phyloP scores from a whole-genome alignment of 2,113 vertebrate genomes.

The Campylomormyrus tamandua region DNA sequence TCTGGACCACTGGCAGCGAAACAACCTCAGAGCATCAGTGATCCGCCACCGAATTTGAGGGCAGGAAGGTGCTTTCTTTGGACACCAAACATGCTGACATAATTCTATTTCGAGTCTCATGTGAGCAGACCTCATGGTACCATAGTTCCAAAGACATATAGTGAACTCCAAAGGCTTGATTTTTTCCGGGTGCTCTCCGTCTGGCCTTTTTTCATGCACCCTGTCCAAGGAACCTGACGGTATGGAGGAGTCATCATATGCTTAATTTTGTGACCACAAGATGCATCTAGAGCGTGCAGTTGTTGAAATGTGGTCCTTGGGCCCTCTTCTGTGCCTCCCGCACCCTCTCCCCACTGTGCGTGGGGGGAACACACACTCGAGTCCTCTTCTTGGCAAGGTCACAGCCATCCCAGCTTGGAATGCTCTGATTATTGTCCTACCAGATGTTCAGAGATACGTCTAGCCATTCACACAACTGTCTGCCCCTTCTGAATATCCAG shows the following conservation, averaged over 20 bases:
- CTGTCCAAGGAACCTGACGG: background rate
- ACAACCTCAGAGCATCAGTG: background rate
- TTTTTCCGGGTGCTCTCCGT: background rate
- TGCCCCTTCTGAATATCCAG: background rate
- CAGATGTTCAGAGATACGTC: background rate
- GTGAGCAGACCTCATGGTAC: background rate
- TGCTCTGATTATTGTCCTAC: background rate
- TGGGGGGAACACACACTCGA: background rate
- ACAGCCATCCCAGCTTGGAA: background rate
- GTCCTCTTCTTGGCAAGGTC: background rate
- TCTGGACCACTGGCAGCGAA: background rate
- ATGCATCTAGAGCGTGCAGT: background rate
- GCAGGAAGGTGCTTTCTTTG: background rate
- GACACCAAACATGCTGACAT: background rate
- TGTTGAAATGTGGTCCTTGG: background rate
- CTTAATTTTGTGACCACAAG: background rate
- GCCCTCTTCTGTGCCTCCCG: background rate
- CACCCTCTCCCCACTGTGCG: background rate
- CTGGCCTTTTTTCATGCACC: background rate
- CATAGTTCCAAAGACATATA: background rate
- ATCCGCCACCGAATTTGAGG: background rate
- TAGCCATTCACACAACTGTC: background rate
- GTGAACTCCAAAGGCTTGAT: background rate
- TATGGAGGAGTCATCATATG: background rate
- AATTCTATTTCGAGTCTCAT: background rate